Evolutionary conservation across 2,888 invertebrate species (phyloP).

Genomic region (Acanthosepion pharaonis): DNA sequence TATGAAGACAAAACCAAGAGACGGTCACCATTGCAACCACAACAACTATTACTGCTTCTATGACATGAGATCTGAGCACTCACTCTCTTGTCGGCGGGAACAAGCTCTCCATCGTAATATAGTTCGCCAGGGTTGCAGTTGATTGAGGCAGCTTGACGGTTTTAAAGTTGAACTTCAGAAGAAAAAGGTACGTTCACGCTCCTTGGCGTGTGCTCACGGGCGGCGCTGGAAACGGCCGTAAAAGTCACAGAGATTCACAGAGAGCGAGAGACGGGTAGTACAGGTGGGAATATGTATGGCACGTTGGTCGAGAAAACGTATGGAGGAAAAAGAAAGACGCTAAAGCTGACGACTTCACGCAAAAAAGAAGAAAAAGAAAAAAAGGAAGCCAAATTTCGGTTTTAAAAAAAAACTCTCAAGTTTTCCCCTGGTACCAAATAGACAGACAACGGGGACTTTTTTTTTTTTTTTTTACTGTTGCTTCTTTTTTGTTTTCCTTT

Average conservation of each 20-base stretch:
- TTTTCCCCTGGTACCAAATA: background rate
- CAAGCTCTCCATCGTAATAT: conserved; percentile 34
- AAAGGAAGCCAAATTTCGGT: background rate
- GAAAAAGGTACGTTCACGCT: no score
- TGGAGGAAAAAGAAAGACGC: background rate
- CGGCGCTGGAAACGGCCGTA: background rate
- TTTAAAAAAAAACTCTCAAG: background rate
- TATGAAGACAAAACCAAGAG: background rate
- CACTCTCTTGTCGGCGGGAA: background rate
- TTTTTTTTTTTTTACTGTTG: no score
- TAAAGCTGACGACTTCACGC: background rate
- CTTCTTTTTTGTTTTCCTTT: background rate
- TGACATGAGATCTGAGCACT: background rate
- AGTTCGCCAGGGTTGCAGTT: background rate
- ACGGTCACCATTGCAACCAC: background rate
- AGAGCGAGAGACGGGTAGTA: background rate
- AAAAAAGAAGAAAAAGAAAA: background rate
- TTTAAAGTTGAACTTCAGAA: background rate
- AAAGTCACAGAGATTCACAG: background rate
- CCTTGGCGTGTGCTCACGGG: background rate
- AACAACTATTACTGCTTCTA: background rate
- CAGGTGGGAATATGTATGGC: background rate
- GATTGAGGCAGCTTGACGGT: conserved; percentile 8
- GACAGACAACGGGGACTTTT: background rate
- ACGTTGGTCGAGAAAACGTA: no score